Percentiles rank a stretch among this genome's conserved stretches.
Evolutionary conservation across 2,797 vertebrate genomes (phyloP).

Genomic region (Melanotaenia maccullochi): DNA sequence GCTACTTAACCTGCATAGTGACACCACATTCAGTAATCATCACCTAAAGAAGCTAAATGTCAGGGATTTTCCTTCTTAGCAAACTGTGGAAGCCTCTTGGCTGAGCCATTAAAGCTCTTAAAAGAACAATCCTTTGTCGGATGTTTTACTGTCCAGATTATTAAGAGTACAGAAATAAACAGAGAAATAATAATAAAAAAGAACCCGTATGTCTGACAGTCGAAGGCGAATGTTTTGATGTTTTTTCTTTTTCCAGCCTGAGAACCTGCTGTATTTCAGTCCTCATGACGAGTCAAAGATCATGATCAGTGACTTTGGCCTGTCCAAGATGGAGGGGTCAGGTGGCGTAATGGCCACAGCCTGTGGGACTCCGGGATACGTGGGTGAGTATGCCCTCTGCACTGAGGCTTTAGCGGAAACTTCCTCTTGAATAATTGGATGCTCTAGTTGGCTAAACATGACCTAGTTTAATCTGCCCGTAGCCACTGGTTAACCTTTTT

Average conservation of each 20-base stretch:
- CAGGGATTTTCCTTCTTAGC: conserved; percentile 32
- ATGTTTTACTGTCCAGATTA: not conserved
- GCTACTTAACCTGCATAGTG: conserved; percentile 14
- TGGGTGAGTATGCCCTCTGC: conserved; percentile 84
- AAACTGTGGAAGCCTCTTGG: conserved; percentile 28
- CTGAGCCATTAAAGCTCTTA: conserved; percentile 21
- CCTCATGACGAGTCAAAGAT: conserved; percentile 96
- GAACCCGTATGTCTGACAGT: not conserved
- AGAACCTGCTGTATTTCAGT: conserved; percentile 95
- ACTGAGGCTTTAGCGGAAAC: conserved; percentile 35
- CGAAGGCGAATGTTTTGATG: not conserved
- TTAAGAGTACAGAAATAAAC: not conserved
- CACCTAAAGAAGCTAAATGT: conserved; percentile 44
- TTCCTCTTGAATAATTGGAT: conserved; percentile 51
- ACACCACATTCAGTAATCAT: not conserved
- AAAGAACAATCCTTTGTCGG: conserved; percentile 22
- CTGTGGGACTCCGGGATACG: conserved; percentile 95
- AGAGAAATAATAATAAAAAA: not conserved
- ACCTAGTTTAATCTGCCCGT: conserved; percentile 57
- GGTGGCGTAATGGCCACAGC: conserved; percentile 97
- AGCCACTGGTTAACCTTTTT: conserved; percentile 46
- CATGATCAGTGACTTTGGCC: conserved; percentile 97
- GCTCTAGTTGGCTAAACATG: conserved; percentile 43
- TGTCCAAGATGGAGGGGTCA: conserved; percentile 96
- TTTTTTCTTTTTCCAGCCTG: conserved; percentile 82